Percentiles rank a stretch among this genome's conserved stretches.
Evolutionary conservation across 2,888 invertebrate genomes (phyloP).

Genomic region (Holacanthella duospinosa): DNA sequence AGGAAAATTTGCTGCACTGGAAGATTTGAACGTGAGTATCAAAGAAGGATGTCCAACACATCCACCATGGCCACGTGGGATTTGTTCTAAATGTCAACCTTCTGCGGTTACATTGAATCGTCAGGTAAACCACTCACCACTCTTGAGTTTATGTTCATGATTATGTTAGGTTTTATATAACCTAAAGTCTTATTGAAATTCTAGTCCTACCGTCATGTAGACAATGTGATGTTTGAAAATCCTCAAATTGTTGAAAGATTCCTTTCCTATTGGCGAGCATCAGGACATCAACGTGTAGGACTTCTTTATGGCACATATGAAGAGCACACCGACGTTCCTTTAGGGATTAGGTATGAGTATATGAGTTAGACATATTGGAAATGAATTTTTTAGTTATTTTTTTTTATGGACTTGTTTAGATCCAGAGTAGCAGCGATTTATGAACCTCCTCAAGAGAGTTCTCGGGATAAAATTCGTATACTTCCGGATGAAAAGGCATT

Average conservation of each 20-base stretch:
- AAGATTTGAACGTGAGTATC: conserved; percentile 88
- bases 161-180: no score
- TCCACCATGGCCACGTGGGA: conserved; percentile 96
- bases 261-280: conserved; percentile 89
- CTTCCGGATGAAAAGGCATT: conserved; percentile 58
- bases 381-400: no score
- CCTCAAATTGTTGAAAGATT: conserved; percentile 88
- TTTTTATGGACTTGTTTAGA: no score
- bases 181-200: no score
- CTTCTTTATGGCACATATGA: conserved; percentile 88
- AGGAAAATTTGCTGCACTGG: conserved; percentile 81
- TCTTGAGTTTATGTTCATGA: no score
- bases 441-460: conserved; percentile 88
- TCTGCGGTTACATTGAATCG: conserved; percentile 90
- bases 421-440: conserved; percentile 88
- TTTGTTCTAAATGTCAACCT: conserved; percentile 97
- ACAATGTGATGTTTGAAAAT: conserved; percentile 95
- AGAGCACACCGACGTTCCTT: conserved; percentile 78
- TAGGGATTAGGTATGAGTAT: conserved; percentile 58
- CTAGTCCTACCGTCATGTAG: conserved; percentile 84
- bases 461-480: conserved; percentile 59
- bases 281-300: conserved; percentile 88
- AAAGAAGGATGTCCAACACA: conserved; percentile 92
- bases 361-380: background rate
- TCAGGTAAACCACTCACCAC: no score